Evolutionary conservation across 2,888 invertebrate genomes (phyloP), one percentile per base, ranked within the genome.

Genomic region (Megamerina dolium): DNA sequence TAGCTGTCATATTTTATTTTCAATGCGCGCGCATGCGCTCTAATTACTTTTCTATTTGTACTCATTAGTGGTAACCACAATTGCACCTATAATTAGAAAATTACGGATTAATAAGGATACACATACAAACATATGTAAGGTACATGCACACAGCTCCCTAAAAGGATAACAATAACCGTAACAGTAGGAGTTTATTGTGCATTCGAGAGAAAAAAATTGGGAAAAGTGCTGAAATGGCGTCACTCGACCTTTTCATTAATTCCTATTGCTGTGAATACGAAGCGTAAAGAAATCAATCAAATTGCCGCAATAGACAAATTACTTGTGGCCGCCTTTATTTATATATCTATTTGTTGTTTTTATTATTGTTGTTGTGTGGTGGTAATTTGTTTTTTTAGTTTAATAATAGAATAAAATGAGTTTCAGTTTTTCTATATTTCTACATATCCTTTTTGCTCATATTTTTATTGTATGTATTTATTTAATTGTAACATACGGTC

Each of bases 21-120:
- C n/a, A 3, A 18, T 18, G 31, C 18, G 39, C 39, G 39, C 39
- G 30, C 32, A 39, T 39, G 30, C 23, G 39, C 39, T 31, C 39
- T 30, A 30, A 30, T 31, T 39, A 30, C 21, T 12, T 31, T 31
- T n/a, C n/a, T n/a, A 16, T 13, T 26, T 23, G 23, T 41, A 17
- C n/a, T 48, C 44, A 50, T 50, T 46, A 48, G 50, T 9, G 33
- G 33, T 35, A 20, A 44, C 50, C 48, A 18, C 50, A 48, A 46
- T 48, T 43, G 39, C 23, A 37, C 36, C n/a, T 17, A 43, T 48
- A 46, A 50, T 50, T 50, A 48, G 47, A 45, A 45, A 50, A 50
- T 50, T 47, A 43, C 29, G 32, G 43, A 46, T 37, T 45, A 45
- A 33, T 41, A 37, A 29, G 32, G 35, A 34, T 16, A 32, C 19